A percentile compares a stretch with the other conserved stretches of the same genome.
Conservation (phyloP, 2,797 vertebrate species). For the Gila robusta region DNA sequence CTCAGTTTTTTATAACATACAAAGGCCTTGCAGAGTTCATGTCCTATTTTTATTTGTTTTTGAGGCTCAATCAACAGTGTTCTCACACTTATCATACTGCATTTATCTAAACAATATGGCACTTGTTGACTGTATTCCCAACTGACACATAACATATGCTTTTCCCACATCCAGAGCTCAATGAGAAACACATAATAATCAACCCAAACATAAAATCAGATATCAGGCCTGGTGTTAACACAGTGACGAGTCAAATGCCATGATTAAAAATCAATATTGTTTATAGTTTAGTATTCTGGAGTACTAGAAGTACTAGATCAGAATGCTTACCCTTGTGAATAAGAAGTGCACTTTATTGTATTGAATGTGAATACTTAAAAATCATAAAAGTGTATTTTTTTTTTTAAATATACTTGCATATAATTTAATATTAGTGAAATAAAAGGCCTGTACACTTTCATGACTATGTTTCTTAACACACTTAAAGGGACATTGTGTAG, state of each 20-base stretch:
- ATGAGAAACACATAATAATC: slow-evolving; percentile 3
- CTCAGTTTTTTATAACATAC: background rate
- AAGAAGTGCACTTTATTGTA: background rate
- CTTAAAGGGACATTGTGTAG: too few species aligned
- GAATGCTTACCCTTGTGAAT: background rate
- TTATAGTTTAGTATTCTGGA: background rate
- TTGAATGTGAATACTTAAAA: background rate
- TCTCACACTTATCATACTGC: slow-evolving; percentile 9
- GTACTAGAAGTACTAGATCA: background rate
- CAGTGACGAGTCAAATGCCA: background rate
- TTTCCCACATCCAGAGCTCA: slow-evolving; percentile 13
- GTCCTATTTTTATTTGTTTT: background rate
- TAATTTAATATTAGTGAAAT: background rate
- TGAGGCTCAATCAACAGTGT: background rate
- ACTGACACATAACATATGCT: background rate
- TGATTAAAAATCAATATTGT: background rate
- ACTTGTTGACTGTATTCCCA: slow-evolving; percentile 16
- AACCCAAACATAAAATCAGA: background rate
- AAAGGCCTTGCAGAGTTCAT: background rate
- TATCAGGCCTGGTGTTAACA: background rate
- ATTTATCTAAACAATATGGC: slow-evolving; percentile 6
- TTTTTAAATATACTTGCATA: background rate
- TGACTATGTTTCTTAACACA: background rate
- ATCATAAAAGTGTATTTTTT: background rate
- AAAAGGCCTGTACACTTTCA: background rate